Conservation (phyloP, 2,113 vertebrate genomes). For the Lanius collurio region DNA sequence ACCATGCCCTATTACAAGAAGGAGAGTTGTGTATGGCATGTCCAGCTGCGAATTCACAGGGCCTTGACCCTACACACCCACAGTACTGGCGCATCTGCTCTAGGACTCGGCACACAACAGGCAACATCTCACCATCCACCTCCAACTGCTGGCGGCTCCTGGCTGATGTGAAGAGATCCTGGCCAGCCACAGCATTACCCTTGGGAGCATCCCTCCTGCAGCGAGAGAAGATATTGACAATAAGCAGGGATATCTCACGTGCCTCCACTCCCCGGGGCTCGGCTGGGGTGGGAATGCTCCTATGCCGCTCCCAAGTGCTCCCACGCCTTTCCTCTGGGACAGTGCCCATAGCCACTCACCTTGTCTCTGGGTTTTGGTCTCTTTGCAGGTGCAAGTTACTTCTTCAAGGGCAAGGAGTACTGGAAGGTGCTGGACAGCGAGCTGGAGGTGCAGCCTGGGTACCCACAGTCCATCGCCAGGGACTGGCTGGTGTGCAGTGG, state of each 20-base stretch:
- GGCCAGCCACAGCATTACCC: accelerated
- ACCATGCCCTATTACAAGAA: not conserved
- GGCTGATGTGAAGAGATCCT: not conserved
- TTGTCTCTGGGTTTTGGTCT: not conserved
- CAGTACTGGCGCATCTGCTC: not conserved
- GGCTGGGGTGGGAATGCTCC: not conserved
- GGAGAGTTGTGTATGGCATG: not conserved
- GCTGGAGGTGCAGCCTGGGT: constrained; percentile 83
- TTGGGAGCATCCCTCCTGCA: not conserved
- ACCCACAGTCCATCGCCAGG: constrained; percentile 83
- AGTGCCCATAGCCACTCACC: accelerated
- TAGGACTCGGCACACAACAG: not conserved
- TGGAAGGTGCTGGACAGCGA: constrained; percentile 89
- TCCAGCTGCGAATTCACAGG: not conserved
- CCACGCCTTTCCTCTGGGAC: not conserved
- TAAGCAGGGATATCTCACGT: accelerated
- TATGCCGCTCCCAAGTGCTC: not conserved
- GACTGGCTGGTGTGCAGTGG: constrained; percentile 94
- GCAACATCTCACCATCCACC: accelerated
- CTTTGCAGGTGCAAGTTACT: constrained; percentile 87
- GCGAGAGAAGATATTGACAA: not conserved
- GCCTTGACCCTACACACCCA: not conserved
- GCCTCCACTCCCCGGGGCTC: accelerated
- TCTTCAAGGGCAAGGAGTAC: constrained; percentile 94
- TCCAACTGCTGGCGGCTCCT: not conserved